Evolutionary conservation across 2,113 vertebrate species (phyloP).

Genomic region (Saccopteryx leptura): DNA sequence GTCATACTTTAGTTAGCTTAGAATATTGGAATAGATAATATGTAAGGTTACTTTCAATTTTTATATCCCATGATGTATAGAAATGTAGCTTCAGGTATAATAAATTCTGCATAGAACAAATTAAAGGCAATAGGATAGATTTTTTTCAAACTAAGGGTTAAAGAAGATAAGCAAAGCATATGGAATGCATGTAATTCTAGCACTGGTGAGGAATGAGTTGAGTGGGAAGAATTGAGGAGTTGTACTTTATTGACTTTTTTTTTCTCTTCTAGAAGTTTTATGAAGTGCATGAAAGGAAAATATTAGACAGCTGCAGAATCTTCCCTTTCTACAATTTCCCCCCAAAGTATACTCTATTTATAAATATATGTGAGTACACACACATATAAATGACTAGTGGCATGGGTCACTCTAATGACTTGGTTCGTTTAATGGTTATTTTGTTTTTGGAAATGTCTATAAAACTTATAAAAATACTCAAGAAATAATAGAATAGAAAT

Average conservation of each 20-base stretch:
- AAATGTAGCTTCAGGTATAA: not conserved
- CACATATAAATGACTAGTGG: not conserved
- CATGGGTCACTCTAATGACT: not conserved
- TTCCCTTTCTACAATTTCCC: not conserved
- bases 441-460: not conserved
- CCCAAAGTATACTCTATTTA: not conserved
- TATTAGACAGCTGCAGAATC: not conserved
- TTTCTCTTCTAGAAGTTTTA: conserved; percentile 25
- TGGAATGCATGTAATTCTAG: not conserved
- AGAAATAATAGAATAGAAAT: not conserved
- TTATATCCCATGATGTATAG: not conserved
- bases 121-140: not conserved
- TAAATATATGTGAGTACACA: not conserved
- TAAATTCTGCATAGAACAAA: not conserved
- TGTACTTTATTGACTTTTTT: not conserved
- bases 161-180: not conserved
- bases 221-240: not conserved
- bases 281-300: not conserved
- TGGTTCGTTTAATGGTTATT: not conserved
- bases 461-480: not conserved
- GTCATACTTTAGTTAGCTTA: not conserved
- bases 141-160: not conserved
- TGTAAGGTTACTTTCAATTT: not conserved
- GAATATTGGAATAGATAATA: not conserved
- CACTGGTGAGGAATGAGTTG: not conserved